A percentile compares a stretch with the other conserved stretches of the same genome.
These are phyloP conservation scores for Protaetia brevitarsis DNA, from an alignment of 1,140 invertebrate species.

Conservation along the genomic window DNA sequence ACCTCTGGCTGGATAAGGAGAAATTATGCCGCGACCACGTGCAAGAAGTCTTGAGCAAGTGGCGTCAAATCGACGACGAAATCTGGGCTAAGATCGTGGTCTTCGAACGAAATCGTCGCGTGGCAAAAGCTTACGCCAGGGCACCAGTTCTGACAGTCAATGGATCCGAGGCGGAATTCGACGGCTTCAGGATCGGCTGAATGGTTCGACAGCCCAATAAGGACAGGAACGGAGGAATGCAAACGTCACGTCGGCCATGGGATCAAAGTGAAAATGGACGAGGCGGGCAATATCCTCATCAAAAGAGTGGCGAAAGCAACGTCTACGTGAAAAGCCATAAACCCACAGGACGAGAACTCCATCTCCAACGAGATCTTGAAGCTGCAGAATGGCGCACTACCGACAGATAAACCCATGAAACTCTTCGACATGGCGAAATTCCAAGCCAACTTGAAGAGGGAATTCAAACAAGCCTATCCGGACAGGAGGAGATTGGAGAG, in stretches of 20 bases:
- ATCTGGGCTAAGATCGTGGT: slow-evolving; percentile 81
- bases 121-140: slow-evolving; percentile 74
- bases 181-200: slow-evolving; percentile 53
- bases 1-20: slow-evolving; percentile 70
- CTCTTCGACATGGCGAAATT: slow-evolving; percentile 96
- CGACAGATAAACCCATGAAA: slow-evolving; percentile 82
- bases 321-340: slow-evolving; percentile 81
- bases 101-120: slow-evolving; percentile 68
- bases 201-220: slow-evolving; percentile 90
- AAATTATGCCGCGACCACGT: slow-evolving; percentile 75
- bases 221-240: slow-evolving; percentile 82
- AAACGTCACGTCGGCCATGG: slow-evolving; percentile 87
- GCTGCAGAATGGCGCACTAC: slow-evolving; percentile 76
- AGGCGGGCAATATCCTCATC: slow-evolving; percentile 87
- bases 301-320: slow-evolving; percentile 83
- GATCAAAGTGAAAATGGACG: slow-evolving; percentile 92
- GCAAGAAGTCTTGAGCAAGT: slow-evolving; percentile 72
- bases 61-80: slow-evolving; percentile 76
- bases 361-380: slow-evolving; percentile 82
- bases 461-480: slow-evolving; percentile 80
- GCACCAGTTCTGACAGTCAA: slow-evolving; percentile 72
- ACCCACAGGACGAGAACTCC: slow-evolving; percentile 77
- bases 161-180: slow-evolving; percentile 74
- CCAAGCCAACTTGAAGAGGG: slow-evolving; percentile 82
- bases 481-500: slow-evolving; percentile 80